Percentiles rank a stretch among this genome's conserved stretches.
Conservation (phyloP, 1,140 invertebrate genomes). For the Orchesella cincta region DNA sequence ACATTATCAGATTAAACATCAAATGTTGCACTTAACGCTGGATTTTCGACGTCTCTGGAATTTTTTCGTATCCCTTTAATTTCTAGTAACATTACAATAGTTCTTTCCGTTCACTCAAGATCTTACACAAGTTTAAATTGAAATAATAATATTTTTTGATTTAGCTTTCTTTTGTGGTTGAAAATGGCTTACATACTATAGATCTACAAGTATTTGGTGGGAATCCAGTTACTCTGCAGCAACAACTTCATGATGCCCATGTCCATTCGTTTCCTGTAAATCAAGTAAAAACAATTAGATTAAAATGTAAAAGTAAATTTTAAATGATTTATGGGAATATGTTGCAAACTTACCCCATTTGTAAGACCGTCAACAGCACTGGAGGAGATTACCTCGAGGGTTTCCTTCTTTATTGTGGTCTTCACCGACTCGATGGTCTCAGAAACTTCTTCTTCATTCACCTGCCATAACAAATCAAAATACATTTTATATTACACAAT, state of each 20-base stretch:
- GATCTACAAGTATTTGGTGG: constrained; percentile 6
- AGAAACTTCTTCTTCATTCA: constrained; percentile 25
- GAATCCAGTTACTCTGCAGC: background rate
- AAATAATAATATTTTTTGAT: constrained; percentile 18
- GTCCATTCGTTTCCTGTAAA: constrained; percentile 26
- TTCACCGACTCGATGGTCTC: background rate
- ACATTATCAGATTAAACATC: background rate
- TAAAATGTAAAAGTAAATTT: background rate
- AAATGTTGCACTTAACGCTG: background rate
- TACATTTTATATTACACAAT: constrained; percentile 1
- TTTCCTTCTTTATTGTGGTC: constrained; percentile 16
- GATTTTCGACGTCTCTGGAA: background rate
- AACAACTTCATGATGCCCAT: constrained; percentile 22
- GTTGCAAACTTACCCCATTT: constrained; percentile 1
- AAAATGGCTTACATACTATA: constrained; percentile 4
- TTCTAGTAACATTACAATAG: background rate
- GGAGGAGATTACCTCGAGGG: constrained; percentile 10
- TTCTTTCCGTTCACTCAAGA: background rate
- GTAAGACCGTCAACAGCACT: constrained; percentile 1
- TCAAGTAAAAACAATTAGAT: background rate
- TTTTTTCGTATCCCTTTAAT: constrained; percentile 5
- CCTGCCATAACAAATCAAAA: constrained; percentile 9
- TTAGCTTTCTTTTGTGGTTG: constrained; percentile 23
- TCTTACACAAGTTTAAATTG: constrained; percentile 1
- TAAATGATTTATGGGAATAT: background rate